Conservation (phyloP, 2,797 vertebrate species). For the Crypturellus tataupa region DNA sequence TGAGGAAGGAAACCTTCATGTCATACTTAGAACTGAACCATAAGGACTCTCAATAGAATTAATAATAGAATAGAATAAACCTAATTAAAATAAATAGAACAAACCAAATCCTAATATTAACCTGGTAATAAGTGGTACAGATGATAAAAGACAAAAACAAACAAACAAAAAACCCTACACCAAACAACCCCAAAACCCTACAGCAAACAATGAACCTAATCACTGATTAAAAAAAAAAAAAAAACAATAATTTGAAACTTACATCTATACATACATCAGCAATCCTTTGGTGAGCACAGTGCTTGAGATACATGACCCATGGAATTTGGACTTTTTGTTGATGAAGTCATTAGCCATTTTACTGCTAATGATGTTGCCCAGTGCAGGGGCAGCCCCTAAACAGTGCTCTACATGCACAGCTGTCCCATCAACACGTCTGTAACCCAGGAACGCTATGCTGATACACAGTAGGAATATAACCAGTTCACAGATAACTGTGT, state of each 20-base stretch:
- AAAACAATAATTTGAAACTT: background rate
- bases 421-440: background rate
- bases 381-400: background rate
- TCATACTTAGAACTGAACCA: background rate
- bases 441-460: background rate
- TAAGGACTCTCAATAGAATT: background rate
- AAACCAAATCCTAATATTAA: background rate
- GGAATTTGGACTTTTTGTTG: background rate
- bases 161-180: background rate
- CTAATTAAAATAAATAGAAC: background rate
- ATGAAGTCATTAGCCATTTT: background rate
- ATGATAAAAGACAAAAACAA: background rate
- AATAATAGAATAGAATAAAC: background rate
- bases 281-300: background rate
- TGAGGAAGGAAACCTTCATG: background rate
- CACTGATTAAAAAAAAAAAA: background rate
- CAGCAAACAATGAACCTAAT: background rate
- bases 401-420: accelerated
- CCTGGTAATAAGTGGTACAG: background rate
- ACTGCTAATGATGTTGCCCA: background rate
- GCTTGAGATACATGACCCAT: accelerated
- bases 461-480: background rate
- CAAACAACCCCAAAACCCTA: background rate
- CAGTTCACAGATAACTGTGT: background rate
- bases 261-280: background rate